Evolutionary conservation across 2,797 vertebrate genomes (phyloP), one percentile per base, ranked within the genome.

Genomic region (Poeciliopsis gracilis): DNA sequence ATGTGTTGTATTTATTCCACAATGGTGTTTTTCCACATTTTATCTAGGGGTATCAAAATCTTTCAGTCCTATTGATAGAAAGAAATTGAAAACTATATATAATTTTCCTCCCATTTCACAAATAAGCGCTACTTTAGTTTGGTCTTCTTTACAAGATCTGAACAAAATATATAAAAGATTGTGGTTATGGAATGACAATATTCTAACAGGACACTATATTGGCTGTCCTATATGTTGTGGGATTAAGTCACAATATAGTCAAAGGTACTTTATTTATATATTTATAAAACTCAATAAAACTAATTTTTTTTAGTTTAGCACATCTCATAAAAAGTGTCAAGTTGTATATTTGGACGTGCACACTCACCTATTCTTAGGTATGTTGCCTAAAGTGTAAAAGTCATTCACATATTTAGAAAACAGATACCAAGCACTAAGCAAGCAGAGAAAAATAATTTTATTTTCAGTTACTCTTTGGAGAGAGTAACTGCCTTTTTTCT

Each of bases 321-420:
- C 41, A 47, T 13, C 41, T 78, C 46, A 73, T 66, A 46, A n/a
- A 23, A 10, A 41, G 66, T 61, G 41, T 78, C 63, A 10, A 49
- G 47, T 53, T 71, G n/a, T 51, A 43, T 10, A 55, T 73, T 43
- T 70, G 11, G 49, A 36, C 23, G 25, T 30, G 16, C 4, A 71
- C 67, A 30, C 7, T 1, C 15, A 70, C 43, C 2, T 18, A 41
- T 13, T 30, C 41, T 53, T 25, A 45, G 46, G 18, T 36, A 66
- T 23, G 20, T 12, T 38, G 18, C 36, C 77, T 72, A 36, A 53
- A 38, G 18, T 72, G 53, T 51, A 20, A 71, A 30, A 73, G 30
- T 69, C 82, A 77, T 81, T 84, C 69, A 72, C 67, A 70, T 75
- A 73, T 79, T 49, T 78, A 85, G 87, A 84, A 84, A 18, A 12